A percentile compares a stretch with the other conserved stretches of the same genome.
phyloP scores from a whole-genome alignment of 2,888 invertebrate genomes.

The Apantesis nais region DNA sequence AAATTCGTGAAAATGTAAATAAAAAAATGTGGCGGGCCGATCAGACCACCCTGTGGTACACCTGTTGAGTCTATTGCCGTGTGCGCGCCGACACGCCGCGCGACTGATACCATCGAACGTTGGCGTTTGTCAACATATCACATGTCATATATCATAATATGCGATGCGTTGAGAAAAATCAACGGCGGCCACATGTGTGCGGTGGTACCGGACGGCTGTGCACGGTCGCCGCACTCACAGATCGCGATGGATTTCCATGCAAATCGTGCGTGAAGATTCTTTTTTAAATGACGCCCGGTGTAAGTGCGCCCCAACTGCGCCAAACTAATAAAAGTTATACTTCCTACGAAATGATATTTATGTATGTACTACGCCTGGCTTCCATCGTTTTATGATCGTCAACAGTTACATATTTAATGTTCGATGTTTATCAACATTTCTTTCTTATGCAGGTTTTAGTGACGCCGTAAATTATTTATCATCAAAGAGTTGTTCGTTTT shows the following conservation, averaged over 20 bases:
- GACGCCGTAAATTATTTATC: conserved; percentile 83
- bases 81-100: conserved; percentile 50
- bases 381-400: conserved; percentile 81
- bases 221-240: conserved; percentile 17
- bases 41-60: conserved; percentile 79
- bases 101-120: conserved; percentile 69
- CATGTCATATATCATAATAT: conserved; percentile 72
- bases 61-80: conserved; percentile 82
- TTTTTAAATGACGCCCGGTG: conserved; percentile 68
- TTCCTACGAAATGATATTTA: conserved; percentile 81
- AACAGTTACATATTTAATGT: conserved; percentile 86
- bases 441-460: conserved; percentile 85
- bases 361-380: conserved; percentile 77
- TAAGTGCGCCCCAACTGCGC: conserved; percentile 67
- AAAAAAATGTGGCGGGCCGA: conserved; percentile 70
- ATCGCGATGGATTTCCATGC: conserved; percentile 63
- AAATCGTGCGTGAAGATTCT: conserved; percentile 75
- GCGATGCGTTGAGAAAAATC: conserved; percentile 77
- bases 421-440: conserved; percentile 86
- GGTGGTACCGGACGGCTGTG: conserved; percentile 44
- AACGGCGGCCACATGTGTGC: conserved; percentile 57
- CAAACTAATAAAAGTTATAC: conserved; percentile 74
- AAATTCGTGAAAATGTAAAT: conserved; percentile 81
- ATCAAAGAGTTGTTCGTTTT: conserved; percentile 83
- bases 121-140: conserved; percentile 57